Evolutionary conservation across 2,888 invertebrate genomes (phyloP).

Genomic region (Eristalis arbustorum): DNA sequence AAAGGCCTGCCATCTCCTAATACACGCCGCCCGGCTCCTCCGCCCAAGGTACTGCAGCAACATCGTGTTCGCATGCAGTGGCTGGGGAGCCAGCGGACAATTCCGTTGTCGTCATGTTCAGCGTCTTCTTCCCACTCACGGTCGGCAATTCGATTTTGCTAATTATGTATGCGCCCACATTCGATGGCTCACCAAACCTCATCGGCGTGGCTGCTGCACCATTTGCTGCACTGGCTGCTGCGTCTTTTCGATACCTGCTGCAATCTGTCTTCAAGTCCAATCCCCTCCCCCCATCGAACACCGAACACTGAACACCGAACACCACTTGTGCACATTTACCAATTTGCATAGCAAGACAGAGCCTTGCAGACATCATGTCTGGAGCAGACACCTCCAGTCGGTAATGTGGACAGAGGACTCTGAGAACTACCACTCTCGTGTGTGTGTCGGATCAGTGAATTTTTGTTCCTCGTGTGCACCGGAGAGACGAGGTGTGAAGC

Average conservation of each 20-base stretch:
- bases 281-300: background rate
- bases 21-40: background rate
- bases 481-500: background rate
- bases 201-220: constrained; percentile 50
- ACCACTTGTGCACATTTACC: constrained; percentile 32
- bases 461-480: background rate
- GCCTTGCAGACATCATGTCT: constrained; percentile 61
- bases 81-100: constrained; percentile 2
- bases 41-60: no score
- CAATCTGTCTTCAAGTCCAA: background rate
- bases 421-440: constrained; percentile 5
- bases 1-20: constrained; percentile 48
- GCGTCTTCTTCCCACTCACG: background rate
- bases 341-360: constrained; percentile 51
- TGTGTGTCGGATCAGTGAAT: constrained; percentile 24
- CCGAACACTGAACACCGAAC: background rate
- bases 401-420: constrained; percentile 6
- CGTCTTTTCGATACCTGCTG: constrained; percentile 15
- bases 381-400: constrained; percentile 39
- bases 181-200: constrained; percentile 43
- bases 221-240: constrained; percentile 33
- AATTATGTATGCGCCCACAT: constrained; percentile 69
- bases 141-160: constrained; percentile 66
- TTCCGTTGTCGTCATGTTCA: background rate
- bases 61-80: background rate